Evolutionary conservation across 2,888 invertebrate genomes (phyloP).

Genomic region (Carpatolechia fugitivella): DNA sequence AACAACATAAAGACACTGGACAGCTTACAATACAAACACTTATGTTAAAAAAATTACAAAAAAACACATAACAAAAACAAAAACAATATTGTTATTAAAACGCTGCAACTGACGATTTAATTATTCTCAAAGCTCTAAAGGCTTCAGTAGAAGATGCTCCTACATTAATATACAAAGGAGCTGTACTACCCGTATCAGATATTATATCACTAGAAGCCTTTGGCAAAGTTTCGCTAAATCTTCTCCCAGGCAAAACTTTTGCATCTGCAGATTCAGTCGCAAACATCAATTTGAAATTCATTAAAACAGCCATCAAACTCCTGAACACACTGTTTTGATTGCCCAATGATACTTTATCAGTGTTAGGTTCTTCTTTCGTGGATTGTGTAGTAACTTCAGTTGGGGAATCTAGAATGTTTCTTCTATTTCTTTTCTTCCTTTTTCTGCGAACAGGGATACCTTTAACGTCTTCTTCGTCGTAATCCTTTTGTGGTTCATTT

Average conservation of each 20-base stretch:
- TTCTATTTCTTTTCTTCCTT: conserved; percentile 2
- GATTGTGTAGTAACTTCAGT: background rate
- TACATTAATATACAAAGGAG: too few species aligned
- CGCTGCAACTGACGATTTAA: too few species aligned
- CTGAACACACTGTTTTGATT: background rate
- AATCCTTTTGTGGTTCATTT: background rate
- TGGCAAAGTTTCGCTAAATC: background rate
- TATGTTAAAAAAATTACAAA: background rate
- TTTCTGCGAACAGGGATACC: conserved; percentile 4
- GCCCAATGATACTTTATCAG: background rate
- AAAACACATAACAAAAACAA: too few species aligned
- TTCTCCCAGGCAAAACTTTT: background rate
- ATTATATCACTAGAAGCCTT: background rate
- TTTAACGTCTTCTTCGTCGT: conserved; percentile 7
- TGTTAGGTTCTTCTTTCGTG: too few species aligned
- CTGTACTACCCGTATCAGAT: background rate
- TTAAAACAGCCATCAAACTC: background rate
- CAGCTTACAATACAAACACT: background rate
- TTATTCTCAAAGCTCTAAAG: too few species aligned
- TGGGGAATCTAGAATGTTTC: background rate
- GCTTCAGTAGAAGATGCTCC: too few species aligned
- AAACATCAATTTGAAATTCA: background rate
- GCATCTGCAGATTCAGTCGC: background rate
- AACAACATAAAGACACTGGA: background rate
- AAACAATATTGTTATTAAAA: too few species aligned